phyloP scores from a whole-genome alignment of 2,113 vertebrate species.

The Chrysochloris asiatica region DNA sequence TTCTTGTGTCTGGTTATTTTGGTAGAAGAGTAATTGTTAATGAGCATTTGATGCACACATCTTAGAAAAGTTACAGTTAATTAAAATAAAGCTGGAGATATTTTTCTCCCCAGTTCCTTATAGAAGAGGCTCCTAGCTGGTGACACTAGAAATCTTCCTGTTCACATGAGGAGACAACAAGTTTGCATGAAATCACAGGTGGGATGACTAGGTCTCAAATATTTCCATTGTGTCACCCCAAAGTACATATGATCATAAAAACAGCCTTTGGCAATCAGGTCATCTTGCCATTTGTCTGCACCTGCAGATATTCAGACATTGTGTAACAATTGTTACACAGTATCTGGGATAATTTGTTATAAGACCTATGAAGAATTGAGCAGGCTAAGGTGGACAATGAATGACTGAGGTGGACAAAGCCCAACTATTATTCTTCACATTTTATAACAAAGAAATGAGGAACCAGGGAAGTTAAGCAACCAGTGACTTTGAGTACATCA shows the following conservation, averaged over 20 bases:
- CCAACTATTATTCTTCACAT: background rate
- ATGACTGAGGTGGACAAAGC: background rate
- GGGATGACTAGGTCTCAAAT: background rate
- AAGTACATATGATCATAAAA: background rate
- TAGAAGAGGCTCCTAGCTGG: background rate
- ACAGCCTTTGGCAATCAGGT: background rate
- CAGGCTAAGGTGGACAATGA: background rate
- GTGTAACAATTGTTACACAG: background rate
- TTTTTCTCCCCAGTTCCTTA: background rate
- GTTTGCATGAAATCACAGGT: background rate
- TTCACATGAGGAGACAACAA: background rate
- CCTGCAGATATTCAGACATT: background rate
- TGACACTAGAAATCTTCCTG: background rate
- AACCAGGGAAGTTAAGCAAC: background rate
- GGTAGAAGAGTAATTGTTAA: background rate
- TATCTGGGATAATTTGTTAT: background rate
- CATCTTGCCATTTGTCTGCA: background rate
- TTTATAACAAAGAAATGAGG: background rate
- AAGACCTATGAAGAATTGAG: background rate
- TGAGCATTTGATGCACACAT: background rate
- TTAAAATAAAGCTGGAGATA: background rate
- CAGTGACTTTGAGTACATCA: no score
- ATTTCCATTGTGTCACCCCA: background rate
- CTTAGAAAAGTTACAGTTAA: background rate
- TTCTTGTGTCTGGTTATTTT: background rate